Base-by-base conservation (phyloP, 37 sponge, comb jelly and placozoan species). In the Amphimedon queenslandica region DNA sequence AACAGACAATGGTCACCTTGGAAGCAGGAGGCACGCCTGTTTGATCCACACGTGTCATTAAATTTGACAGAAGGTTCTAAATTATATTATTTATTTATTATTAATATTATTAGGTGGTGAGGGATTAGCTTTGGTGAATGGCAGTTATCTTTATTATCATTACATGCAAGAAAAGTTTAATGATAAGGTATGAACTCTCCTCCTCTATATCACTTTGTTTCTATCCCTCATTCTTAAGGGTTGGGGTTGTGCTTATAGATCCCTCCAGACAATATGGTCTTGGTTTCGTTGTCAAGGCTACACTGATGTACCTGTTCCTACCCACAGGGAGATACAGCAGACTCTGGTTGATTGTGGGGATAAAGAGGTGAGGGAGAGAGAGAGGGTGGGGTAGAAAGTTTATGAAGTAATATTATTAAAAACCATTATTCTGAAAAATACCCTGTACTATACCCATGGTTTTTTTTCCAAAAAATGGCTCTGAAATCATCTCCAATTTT, bases 161-260 rank as follows among this genome's bases (percentile, higher is more conserved):
- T 99, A 99, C 80, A 79, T 89, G 82, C 89, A 89, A 57, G 96
- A 92, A 43, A 86, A 76, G 42, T 82, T 95, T 47, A 84, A 98
- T 69, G 99, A 98, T 65, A 70, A 80, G 53, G 95, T 90, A 61
- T 58, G 75, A 3, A 16, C 4, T 0, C 0, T 53, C 32, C 16
- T 37, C 43, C 10, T 63, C 32, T 30, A 25, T 55, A 30, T 43
- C 71, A 70, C 23, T 60, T 6, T 70, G 55, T 3, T 27, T 70
- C 21, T n/a, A 6, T 70, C 10, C 43, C 57, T 42, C 27, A 37
- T 43, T 13, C 29, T 40, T n/a, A 42, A 88, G 89, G 92, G 87
- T 6, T 98, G 99, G 99, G 99, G 99, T 0, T 98, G 99, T 85
- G 99, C 99, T 27, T 98, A 98, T 66, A 61, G 99, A 29, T 98